These are phyloP conservation scores for Turritopsis rubra DNA, from an alignment of 30 jellyfish, hydroid and myxozoan genomes.

Conservation along the genomic window DNA sequence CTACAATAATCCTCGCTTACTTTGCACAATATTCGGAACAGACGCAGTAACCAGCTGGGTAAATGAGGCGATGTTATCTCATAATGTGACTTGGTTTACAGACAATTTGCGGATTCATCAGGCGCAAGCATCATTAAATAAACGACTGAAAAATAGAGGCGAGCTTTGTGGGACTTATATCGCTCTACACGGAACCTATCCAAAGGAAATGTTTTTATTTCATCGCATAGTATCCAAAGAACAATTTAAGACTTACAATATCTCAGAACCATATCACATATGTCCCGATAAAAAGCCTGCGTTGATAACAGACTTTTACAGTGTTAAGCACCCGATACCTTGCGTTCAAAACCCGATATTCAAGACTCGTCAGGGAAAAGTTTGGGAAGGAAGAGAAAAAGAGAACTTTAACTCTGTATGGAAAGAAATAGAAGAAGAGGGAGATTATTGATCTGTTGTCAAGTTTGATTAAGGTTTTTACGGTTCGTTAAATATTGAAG, in stretches of 20 bases:
- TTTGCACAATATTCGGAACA: constrained; percentile 66
- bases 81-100: constrained; percentile 69
- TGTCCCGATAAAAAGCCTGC: not conserved
- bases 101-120: constrained; percentile 53
- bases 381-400: not conserved
- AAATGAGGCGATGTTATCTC: constrained; percentile 44
- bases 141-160: constrained; percentile 26
- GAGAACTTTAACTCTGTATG: not conserved
- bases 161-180: constrained; percentile 69
- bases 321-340: not conserved
- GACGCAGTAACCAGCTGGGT: constrained; percentile 87
- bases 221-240: constrained; percentile 35
- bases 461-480: no score
- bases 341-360: not conserved
- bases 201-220: constrained; percentile 48
- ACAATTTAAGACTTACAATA: not conserved
- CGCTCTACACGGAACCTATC: constrained; percentile 66
- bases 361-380: not conserved
- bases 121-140: constrained; percentile 56
- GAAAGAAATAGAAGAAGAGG: not conserved
- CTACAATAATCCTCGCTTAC: constrained; percentile 26
- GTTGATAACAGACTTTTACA: not conserved
- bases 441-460: not conserved
- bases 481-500: no score
- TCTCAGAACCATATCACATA: not conserved